Evolutionary conservation across 2,797 vertebrate species (phyloP), one percentile per base, ranked within the genome.

Genomic region (Lithobates pipiens): DNA sequence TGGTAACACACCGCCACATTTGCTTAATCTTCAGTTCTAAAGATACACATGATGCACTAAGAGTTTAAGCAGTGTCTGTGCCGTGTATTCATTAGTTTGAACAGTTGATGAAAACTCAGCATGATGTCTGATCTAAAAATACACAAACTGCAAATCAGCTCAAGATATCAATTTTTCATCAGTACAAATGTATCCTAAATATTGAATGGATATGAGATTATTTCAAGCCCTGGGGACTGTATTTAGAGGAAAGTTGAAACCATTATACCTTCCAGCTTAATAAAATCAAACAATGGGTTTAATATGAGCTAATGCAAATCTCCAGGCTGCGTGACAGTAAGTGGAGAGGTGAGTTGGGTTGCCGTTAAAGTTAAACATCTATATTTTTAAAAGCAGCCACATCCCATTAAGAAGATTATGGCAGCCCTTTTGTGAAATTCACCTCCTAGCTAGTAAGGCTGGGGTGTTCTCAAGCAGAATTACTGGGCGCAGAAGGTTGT

Each of bases 101-200:
- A n/a, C 44, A 71, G 44, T 80, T 71, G 65, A 50, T 34, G 29
- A 80, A 71, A 67, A 77, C 76, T 42, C 65, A 9, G 63, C 63
- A 46, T 71, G 79, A 70, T 50, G 29, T 34, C 29, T 39, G 7
- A 10, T 42, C 61, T 67, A 42, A 67, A 80, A 83, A 83, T 54
- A n/a, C 50, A 73, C 54, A 85, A 78, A 65, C 10, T 42, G 69
- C 15, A 73, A 79, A 85, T 65, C 69, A 8, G 61, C 61, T 61
- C 25, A 42, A 42, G 25, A 21, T 72, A 84, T 70, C 57, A 21
- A 77, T 84, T 73, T 85, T 85, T 79, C 44, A 85, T 79, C 36
- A 79, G 69, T 57, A 65, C 46, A 74, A 85, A 79, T 79, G 76
- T 65, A 78, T 77, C 36, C 70, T 67, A 65, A 63, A 67, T 67